Conservation (phyloP, 1,140 invertebrate genomes). For the Habropoda laboriosa region DNA sequence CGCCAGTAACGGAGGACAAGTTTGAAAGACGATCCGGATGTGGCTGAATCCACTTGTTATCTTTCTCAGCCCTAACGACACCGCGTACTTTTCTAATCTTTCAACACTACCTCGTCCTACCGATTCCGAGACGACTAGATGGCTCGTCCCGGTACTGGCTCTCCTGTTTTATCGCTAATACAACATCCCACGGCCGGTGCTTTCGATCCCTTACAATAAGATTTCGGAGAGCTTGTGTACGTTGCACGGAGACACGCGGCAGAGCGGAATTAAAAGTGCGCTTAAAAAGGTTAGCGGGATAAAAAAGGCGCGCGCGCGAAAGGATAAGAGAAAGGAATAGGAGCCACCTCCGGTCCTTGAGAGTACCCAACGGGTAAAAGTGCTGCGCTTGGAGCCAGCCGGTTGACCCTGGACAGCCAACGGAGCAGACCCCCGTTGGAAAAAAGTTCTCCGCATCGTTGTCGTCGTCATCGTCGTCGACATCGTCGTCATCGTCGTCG, state of each 20-base stretch:
- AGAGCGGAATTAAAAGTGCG: slow-evolving; percentile 74
- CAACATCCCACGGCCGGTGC: neutral
- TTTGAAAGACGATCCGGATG: slow-evolving; percentile 66
- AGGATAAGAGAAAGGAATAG: slow-evolving; percentile 81
- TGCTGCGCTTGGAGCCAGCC: slow-evolving; percentile 77
- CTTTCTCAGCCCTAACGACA: slow-evolving; percentile 13
- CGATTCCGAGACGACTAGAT: neutral
- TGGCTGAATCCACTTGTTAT: slow-evolving; percentile 58
- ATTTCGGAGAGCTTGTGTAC: slow-evolving; percentile 4
- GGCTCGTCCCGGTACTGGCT: neutral
- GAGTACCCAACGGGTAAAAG: slow-evolving; percentile 79
- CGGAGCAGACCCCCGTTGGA: slow-evolving; percentile 67
- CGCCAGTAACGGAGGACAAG: slow-evolving; percentile 50
- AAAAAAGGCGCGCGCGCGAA: slow-evolving; percentile 78
- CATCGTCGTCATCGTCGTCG: neutral
- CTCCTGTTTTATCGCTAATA: neutral
- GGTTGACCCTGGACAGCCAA: slow-evolving; percentile 78
- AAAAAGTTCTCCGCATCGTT: slow-evolving; percentile 63
- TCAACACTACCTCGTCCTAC: neutral
- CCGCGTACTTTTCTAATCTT: slow-evolving; percentile 27
- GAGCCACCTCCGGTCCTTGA: slow-evolving; percentile 79
- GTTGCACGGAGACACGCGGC: slow-evolving; percentile 52
- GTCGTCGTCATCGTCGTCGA: slow-evolving; percentile 18
- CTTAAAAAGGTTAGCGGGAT: slow-evolving; percentile 76
- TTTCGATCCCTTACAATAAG: neutral